Conservation (phyloP, 2,797 vertebrate species). For the Catamblyrhynchus diadema region DNA sequence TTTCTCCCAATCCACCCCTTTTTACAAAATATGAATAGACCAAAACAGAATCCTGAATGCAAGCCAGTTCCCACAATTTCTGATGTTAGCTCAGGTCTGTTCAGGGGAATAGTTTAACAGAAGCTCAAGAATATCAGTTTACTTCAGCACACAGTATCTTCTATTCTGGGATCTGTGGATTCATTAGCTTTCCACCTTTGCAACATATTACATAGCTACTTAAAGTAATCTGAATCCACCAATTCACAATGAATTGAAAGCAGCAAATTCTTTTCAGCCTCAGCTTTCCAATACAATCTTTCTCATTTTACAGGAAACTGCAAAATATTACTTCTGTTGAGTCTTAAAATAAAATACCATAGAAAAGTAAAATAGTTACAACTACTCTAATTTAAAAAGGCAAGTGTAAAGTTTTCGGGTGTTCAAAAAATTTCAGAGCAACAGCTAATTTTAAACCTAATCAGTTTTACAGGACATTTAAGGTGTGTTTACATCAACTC, state of each 20-base stretch:
- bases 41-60: constrained; percentile 60
- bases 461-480: background rate
- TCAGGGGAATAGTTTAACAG: constrained; percentile 53
- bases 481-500: background rate
- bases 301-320: background rate
- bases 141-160: constrained; percentile 70
- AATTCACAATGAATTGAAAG: constrained; percentile 66
- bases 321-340: background rate
- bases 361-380: background rate
- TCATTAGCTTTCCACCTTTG: constrained; percentile 50
- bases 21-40: constrained; percentile 40
- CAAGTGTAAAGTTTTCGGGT: background rate
- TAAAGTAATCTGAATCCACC: constrained; percentile 66
- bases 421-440: background rate
- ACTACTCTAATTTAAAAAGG: background rate
- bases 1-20: background rate
- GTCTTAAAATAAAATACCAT: background rate
- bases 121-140: constrained; percentile 64
- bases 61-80: constrained; percentile 72
- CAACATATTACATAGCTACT: constrained; percentile 62
- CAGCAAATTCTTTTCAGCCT: constrained; percentile 41
- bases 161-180: constrained; percentile 64
- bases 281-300: constrained; percentile 32
- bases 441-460: background rate
- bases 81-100: constrained; percentile 55